A percentile compares a stretch with the other conserved stretches of the same genome.
Conservation (phyloP, 2,888 invertebrate genomes). For the Dryadula phaetusa region DNA sequence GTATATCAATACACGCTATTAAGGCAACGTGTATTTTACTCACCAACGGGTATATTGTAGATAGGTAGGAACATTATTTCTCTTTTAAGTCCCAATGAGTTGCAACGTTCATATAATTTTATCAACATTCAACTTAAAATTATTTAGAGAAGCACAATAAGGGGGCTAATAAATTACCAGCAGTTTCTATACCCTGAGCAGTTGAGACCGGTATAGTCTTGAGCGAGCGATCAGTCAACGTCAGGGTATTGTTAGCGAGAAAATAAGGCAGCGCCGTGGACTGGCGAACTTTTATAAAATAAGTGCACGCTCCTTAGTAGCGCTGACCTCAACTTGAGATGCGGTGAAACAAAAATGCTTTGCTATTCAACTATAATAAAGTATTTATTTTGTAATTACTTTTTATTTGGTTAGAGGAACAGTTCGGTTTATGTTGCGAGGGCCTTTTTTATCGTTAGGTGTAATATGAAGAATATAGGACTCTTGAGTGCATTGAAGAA, state of each 20-base stretch:
- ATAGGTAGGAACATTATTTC: too few relatives aligned
- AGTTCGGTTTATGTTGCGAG: background rate
- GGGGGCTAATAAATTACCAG: slow-evolving; percentile 45
- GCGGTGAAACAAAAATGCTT: slow-evolving; percentile 43
- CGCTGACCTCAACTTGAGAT: slow-evolving; percentile 41
- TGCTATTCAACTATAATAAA: slow-evolving; percentile 18
- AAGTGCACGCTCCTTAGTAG: slow-evolving; percentile 52
- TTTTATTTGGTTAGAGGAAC: background rate
- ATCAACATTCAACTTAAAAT: slow-evolving; percentile 30
- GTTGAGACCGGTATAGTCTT: slow-evolving; percentile 43
- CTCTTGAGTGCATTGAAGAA: too few relatives aligned
- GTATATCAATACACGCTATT: too few relatives aligned
- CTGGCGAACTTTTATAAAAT: slow-evolving; percentile 68
- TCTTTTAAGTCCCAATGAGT: slow-evolving; percentile 35
- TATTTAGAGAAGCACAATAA: slow-evolving; percentile 39
- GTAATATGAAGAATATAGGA: too few relatives aligned
- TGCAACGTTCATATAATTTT: slow-evolving; percentile 25
- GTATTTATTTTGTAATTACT: slow-evolving; percentile 21
- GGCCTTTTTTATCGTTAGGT: background rate
- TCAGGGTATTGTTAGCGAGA: slow-evolving; percentile 70
- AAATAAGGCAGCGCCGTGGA: slow-evolving; percentile 64
- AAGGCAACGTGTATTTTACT: too few relatives aligned
- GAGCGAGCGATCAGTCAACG: slow-evolving; percentile 68
- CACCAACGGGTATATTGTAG: too few relatives aligned
- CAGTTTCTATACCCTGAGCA: slow-evolving; percentile 43